Percentiles rank a stretch among this genome's conserved stretches.
Conservation (phyloP, 2,113 vertebrate genomes). For the Anoura caudifer region DNA sequence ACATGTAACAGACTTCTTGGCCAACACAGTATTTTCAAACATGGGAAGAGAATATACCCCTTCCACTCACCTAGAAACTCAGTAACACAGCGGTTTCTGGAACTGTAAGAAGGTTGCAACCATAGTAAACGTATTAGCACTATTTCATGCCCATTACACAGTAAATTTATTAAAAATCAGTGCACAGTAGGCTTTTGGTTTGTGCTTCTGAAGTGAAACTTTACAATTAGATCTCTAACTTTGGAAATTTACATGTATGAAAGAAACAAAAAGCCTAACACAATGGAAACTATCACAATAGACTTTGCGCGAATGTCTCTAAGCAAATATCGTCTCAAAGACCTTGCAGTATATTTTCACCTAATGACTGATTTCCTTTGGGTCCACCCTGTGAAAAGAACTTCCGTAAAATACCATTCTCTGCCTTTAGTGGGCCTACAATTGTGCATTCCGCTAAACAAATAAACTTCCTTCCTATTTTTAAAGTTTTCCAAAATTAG, state of each 20-base stretch:
- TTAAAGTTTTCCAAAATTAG: conserved; percentile 56
- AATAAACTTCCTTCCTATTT: conserved; percentile 65
- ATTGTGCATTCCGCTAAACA: conserved; percentile 35
- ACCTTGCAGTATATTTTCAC: conserved; percentile 43
- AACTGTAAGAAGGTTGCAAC: neutral
- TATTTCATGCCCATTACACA: neutral
- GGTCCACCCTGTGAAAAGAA: conserved; percentile 44
- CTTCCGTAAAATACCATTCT: conserved; percentile 54
- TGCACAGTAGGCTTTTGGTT: neutral
- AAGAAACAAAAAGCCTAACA: neutral
- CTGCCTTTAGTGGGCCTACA: neutral
- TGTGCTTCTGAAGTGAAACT: conserved; percentile 25
- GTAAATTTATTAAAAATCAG: neutral
- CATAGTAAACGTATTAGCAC: neutral
- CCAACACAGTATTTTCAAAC: neutral
- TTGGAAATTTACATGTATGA: neutral
- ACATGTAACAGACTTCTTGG: no score
- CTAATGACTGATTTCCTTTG: conserved; percentile 63
- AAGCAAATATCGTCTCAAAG: conserved; percentile 42
- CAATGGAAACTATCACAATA: conserved; percentile 38
- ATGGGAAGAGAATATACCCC: neutral
- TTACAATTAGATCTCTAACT: neutral
- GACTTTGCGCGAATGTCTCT: neutral
- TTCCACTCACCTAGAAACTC: neutral
- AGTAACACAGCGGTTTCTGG: neutral